phyloP scores from a whole-genome alignment of 2,113 vertebrate species.

The Pomatostomus ruficeps region DNA sequence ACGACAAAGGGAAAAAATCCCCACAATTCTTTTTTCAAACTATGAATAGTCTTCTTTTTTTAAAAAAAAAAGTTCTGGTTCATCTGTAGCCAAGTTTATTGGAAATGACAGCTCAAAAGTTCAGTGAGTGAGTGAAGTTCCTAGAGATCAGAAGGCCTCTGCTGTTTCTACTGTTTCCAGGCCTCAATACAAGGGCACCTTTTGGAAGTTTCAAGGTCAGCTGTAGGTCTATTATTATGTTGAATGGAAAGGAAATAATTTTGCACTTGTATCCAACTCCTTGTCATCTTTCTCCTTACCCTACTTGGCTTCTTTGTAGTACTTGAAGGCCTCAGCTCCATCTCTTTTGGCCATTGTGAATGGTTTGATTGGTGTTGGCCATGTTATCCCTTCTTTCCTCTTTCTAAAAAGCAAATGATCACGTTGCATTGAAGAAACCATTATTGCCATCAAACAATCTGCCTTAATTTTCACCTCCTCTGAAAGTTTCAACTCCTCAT shows the following conservation, averaged over 20 bases:
- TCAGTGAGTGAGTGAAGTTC: conserved; percentile 69
- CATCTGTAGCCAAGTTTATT: conserved; percentile 71
- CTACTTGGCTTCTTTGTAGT: conserved; percentile 67
- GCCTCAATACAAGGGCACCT: conserved; percentile 67
- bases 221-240: conserved; percentile 69
- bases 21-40: conserved; percentile 63
- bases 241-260: conserved; percentile 70
- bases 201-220: conserved; percentile 71
- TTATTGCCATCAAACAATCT: conserved; percentile 33
- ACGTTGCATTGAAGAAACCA: conserved; percentile 24
- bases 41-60: conserved; percentile 64
- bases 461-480: conserved; percentile 48
- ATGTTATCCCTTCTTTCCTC: conserved; percentile 36
- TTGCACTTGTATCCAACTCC: conserved; percentile 57
- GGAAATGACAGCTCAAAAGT: conserved; percentile 69
- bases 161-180: conserved; percentile 69
- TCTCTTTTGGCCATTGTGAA: conserved; percentile 60
- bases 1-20: conserved; percentile 65
- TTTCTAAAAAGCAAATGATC: conserved; percentile 42
- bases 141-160: conserved; percentile 67
- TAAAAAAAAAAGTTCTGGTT: conserved; percentile 66
- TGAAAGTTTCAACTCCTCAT: conserved; percentile 44
- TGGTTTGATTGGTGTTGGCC: conserved; percentile 51
- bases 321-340: conserved; percentile 46
- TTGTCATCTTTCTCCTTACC: conserved; percentile 67